Percentiles rank a stretch among this genome's conserved stretches.
Evolutionary conservation across 2,113 vertebrate species (phyloP).

Genomic region (Dolichotis patagonum): DNA sequence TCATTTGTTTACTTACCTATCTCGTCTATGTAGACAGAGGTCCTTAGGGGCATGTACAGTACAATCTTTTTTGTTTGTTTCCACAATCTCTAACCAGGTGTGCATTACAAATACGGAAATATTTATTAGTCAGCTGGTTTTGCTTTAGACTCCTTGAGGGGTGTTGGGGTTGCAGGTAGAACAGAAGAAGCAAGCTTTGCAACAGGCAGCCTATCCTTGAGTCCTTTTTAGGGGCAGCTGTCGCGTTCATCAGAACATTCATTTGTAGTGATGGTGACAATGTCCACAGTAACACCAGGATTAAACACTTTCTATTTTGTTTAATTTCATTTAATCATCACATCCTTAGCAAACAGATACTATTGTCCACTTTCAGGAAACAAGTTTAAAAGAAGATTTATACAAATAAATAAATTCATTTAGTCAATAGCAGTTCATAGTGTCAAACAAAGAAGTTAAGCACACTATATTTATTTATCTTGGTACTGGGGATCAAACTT

Average conservation of each 20-base stretch:
- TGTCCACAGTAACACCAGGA: background rate
- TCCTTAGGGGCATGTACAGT: background rate
- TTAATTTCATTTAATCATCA: constrained; percentile 20
- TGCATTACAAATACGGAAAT: background rate
- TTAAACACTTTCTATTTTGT: background rate
- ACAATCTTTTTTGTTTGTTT: background rate
- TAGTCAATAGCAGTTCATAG: background rate
- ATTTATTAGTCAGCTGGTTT: background rate
- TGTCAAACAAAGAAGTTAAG: background rate
- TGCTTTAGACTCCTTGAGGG: constrained; percentile 10
- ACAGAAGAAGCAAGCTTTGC: background rate
- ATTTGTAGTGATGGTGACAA: background rate
- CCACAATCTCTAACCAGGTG: background rate
- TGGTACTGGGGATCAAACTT: too few species aligned
- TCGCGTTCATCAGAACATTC: background rate
- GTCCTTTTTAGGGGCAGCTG: background rate
- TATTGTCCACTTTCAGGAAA: constrained; percentile 44
- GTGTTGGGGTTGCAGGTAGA: background rate
- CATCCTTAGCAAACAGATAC: background rate
- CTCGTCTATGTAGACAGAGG: background rate
- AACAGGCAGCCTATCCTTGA: background rate
- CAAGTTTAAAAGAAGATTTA: background rate
- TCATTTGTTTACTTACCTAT: background rate
- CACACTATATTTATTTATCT: background rate
- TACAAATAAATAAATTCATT: background rate